phyloP scores from a whole-genome alignment of 1,140 invertebrate species.

The Drosophila suzukii region DNA sequence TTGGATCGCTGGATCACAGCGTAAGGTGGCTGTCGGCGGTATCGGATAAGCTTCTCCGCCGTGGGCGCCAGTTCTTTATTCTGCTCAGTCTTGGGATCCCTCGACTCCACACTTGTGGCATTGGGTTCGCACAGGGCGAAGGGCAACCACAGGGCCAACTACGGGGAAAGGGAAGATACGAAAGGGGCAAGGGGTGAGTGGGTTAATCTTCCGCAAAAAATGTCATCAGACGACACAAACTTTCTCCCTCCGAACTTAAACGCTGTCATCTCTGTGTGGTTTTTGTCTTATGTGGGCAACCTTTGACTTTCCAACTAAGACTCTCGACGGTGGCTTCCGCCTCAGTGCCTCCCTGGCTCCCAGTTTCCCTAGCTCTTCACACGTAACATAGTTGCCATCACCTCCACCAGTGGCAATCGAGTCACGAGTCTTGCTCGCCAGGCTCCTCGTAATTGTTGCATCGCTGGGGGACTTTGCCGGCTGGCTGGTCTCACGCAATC shows the following conservation, averaged over 20 bases:
- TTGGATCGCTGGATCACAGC: constrained; percentile 46
- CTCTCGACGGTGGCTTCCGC: constrained; percentile 23
- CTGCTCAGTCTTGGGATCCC: constrained; percentile 8
- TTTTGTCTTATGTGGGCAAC: constrained; percentile 35
- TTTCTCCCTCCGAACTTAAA: constrained; percentile 37
- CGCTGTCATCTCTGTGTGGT: constrained; percentile 45
- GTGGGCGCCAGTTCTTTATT: constrained; percentile 26
- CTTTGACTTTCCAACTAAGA: constrained; percentile 42
- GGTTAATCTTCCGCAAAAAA: constrained; percentile 56
- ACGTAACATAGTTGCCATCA: constrained; percentile 52
- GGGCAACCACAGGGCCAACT: constrained; percentile 48
- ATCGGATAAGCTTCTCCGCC: constrained; percentile 65
- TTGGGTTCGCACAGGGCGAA: constrained; percentile 28
- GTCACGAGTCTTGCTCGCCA: constrained; percentile 40
- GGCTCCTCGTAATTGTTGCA: constrained; percentile 45
- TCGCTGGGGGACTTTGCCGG: constrained; percentile 36
- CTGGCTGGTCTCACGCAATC: constrained; percentile 60
- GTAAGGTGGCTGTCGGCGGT: constrained; percentile 63
- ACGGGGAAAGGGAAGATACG: constrained; percentile 1
- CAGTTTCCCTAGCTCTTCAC: constrained; percentile 15
- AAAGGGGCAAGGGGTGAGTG: constrained; percentile 24
- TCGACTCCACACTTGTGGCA: constrained; percentile 12
- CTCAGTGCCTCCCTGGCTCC: constrained; percentile 19
- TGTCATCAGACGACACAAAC: constrained; percentile 42
- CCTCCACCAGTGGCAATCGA: constrained; percentile 16